phyloP scores from a whole-genome alignment of 2,797 vertebrate species.

The Urocyon cinereoargenteus region DNA sequence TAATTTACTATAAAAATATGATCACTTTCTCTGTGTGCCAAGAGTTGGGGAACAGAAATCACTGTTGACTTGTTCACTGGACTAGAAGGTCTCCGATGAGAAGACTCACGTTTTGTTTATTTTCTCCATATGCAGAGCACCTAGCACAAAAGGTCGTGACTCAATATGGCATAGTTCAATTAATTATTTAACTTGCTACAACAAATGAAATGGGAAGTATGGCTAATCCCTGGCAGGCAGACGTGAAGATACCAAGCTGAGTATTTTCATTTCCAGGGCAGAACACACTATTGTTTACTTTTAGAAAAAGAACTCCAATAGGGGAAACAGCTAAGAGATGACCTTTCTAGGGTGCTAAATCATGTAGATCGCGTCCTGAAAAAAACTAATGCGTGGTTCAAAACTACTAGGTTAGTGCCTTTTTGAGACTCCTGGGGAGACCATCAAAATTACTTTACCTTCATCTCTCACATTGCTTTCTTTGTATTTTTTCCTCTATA shows the following conservation, averaged over 20 bases:
- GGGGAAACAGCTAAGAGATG: slow-evolving; percentile 14
- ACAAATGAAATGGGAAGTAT: neutral
- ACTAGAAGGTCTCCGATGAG: neutral
- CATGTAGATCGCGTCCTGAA: neutral
- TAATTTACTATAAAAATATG: neutral
- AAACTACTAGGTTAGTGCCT: neutral
- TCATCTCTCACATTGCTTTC: neutral
- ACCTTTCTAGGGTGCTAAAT: neutral
- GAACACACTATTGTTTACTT: neutral
- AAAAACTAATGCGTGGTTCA: neutral
- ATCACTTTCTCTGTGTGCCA: neutral
- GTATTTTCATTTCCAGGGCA: neutral
- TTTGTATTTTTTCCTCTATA: neutral
- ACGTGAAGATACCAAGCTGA: neutral
- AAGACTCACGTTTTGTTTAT: neutral
- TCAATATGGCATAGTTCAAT: neutral
- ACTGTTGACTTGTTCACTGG: neutral
- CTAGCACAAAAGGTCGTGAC: neutral
- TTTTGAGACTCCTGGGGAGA: neutral
- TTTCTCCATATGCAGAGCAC: neutral
- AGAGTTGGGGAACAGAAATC: neutral
- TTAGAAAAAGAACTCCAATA: neutral
- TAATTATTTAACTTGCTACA: neutral
- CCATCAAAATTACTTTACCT: neutral
- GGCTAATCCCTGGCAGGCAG: neutral